Base-by-base conservation (phyloP, 2,113 vertebrate species). In the Trogon surrucura region DNA sequence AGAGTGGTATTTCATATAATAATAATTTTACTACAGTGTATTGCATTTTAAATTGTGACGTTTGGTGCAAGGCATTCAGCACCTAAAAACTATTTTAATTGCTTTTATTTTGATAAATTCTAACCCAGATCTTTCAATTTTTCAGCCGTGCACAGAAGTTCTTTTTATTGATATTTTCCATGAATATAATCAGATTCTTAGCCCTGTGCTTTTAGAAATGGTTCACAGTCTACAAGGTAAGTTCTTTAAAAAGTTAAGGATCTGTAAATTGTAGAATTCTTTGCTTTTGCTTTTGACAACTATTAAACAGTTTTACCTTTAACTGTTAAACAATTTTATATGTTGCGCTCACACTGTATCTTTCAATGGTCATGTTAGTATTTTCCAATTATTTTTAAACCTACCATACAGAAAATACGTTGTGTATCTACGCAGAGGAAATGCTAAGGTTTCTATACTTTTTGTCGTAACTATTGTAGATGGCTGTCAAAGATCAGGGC, bases 131-230 rank as follows among this genome's bases (percentile, higher is more conserved):
- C 50, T 91, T 56, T 92, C 78, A 85, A 36, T 54, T 89, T 51
- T 97, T 77, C 94, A 99, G 99, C 99, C 99, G 5, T 99, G 99
- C 89, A 99, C 99, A 3, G 99, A 99, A 98, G 99, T 99, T n/a
- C 97, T 99, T 85, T 99, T 99, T 97, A 98, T 99, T 97, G 99
- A 99, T 97, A 98, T 99, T 96, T 99, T 99, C 97, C 99, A 99
- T 97, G 99, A 98, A 97, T 99, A 99, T 98, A 99, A 99, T 97
- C 99, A 99, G 92, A 99, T 98, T 25, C 98, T 99, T 96, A 99
- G 98, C 25, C 99, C 99, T 21, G 99, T 99, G 87, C 98, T 99
- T 65, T 97, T 99, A 92, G 99, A 99, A 89, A 99, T 99, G 99
- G 98, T 99, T 97, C 98, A 98, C 34, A 98, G 98, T 92, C 98